Evolutionary conservation across 2,113 vertebrate species (phyloP).

Genomic region (Zingel zingel): DNA sequence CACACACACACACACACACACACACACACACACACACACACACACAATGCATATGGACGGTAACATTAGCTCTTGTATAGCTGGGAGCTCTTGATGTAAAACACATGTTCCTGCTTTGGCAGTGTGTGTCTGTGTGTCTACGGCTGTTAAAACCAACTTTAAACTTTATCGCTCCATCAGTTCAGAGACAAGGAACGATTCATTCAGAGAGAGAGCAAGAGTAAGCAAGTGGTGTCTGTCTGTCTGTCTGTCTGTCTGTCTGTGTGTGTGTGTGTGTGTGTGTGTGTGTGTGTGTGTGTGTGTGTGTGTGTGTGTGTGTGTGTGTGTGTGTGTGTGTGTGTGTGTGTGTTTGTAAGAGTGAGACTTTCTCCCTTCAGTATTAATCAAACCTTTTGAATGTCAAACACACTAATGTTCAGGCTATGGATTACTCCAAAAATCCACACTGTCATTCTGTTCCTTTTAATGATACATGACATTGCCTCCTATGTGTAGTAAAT

Average conservation of each 20-base stretch:
- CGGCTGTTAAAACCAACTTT: conserved; percentile 82
- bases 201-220: conserved; percentile 65
- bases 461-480: conserved; percentile 6
- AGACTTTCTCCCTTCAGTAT: conserved; percentile 23
- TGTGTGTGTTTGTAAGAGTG: conserved; percentile 10
- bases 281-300: conserved; percentile 4
- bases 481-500: conserved; percentile 6
- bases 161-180: conserved; percentile 84
- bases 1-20: conserved; percentile 26
- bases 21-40: conserved; percentile 40
- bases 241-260: neutral
- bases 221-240: neutral
- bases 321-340: neutral
- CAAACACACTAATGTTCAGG: conserved; percentile 19
- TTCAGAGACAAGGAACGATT: conserved; percentile 81
- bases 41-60: conserved; percentile 48
- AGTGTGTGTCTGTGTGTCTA: conserved; percentile 73
- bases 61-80: conserved; percentile 81
- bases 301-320: conserved; percentile 12
- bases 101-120: conserved; percentile 79
- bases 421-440: conserved; percentile 20
- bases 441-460: neutral
- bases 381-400: conserved; percentile 48
- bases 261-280: conserved; percentile 13
- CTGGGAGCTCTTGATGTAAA: conserved; percentile 82